Evolutionary conservation across 2,888 invertebrate genomes (phyloP).

Genomic region (Gymnosoma rotundatum): DNA sequence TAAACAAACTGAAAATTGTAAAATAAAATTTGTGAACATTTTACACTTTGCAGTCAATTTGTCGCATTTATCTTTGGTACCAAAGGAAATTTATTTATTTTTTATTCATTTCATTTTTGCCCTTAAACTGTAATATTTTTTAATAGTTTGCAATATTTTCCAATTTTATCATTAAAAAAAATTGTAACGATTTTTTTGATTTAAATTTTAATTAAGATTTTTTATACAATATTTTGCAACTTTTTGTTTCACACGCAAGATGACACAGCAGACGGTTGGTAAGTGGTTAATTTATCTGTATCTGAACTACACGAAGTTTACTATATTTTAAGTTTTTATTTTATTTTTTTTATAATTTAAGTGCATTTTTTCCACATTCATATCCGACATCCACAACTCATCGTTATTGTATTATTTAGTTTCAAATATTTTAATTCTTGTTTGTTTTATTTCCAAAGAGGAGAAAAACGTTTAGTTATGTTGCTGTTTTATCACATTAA

Average conservation of each 20-base stretch:
- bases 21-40: slow-evolving; percentile 43
- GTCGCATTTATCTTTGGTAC: slow-evolving; percentile 53
- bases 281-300: slow-evolving; percentile 16
- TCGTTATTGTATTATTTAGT: slow-evolving; percentile 11
- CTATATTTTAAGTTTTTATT: slow-evolving; percentile 24
- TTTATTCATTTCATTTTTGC: background rate
- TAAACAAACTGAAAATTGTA: slow-evolving; percentile 32
- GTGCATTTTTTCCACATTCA: slow-evolving; percentile 53
- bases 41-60: slow-evolving; percentile 55
- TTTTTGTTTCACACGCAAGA: background rate
- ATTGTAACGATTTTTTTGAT: background rate
- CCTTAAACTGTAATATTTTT: background rate
- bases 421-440: slow-evolving; percentile 21
- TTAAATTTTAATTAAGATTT: background rate
- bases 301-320: slow-evolving; percentile 13
- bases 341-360: slow-evolving; percentile 26
- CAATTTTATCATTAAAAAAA: background rate
- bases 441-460: slow-evolving; percentile 35
- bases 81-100: slow-evolving; percentile 22
- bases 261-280: slow-evolving; percentile 6
- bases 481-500: slow-evolving; percentile 31
- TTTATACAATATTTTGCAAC: background rate
- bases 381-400: slow-evolving; percentile 16
- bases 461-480: slow-evolving; percentile 25
- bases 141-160: background rate